Evolutionary conservation across 1,140 invertebrate genomes (phyloP).

Genomic region (Drosophila sp.): DNA sequence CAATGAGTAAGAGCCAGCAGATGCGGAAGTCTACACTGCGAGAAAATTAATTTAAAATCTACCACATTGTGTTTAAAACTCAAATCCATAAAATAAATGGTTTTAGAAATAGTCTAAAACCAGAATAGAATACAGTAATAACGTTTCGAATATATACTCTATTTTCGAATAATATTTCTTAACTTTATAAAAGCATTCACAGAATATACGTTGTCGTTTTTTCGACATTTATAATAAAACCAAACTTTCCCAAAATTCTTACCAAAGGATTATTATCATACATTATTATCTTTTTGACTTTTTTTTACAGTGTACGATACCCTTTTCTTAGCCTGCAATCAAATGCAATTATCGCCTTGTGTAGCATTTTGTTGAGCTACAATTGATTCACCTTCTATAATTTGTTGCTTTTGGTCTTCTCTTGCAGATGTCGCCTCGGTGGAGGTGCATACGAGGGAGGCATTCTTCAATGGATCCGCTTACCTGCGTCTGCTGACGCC

Average conservation of each 20-base stretch:
- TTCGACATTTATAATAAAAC: too few species aligned
- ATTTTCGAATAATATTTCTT: too few species aligned
- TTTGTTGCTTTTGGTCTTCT: conserved; percentile 29
- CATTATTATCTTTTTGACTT: too few species aligned
- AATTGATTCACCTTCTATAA: conserved; percentile 38
- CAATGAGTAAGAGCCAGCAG: conserved; percentile 42
- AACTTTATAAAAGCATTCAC: too few species aligned
- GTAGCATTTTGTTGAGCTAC: conserved; percentile 42
- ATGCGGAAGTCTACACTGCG: conserved; percentile 67
- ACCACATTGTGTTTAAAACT: too few species aligned
- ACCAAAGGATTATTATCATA: too few species aligned
- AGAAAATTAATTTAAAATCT: too few species aligned
- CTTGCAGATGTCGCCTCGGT: conserved; percentile 71
- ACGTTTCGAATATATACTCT: too few species aligned
- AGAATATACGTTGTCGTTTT: too few species aligned
- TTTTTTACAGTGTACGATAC: conserved; percentile 5
- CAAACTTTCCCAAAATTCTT: not conserved
- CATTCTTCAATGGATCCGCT: conserved; percentile 92
- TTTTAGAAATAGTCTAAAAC: too few species aligned
- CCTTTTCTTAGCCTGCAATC: conserved; percentile 44
- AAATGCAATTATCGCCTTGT: conserved; percentile 77
- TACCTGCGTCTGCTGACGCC: conserved; percentile 89
- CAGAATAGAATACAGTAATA: too few species aligned
- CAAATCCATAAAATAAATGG: too few species aligned
- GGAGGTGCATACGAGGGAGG: conserved; percentile 87